Conservation (phyloP, 1,140 invertebrate species). For the Chironomus tepperi region DNA sequence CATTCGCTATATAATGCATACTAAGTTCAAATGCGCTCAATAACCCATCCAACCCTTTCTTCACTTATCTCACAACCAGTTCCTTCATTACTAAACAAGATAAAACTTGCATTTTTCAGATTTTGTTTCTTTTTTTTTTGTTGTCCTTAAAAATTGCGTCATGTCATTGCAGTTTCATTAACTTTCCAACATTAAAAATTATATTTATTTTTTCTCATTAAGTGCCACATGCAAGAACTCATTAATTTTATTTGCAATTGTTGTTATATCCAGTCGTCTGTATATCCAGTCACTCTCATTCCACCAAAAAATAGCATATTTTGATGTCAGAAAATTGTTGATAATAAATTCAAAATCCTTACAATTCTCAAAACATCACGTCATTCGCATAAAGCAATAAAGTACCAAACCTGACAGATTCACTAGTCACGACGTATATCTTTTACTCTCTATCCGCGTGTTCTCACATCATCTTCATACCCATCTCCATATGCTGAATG, state of each 20-base stretch:
- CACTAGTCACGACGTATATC: background rate
- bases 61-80: no score
- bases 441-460: background rate
- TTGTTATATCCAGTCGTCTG: background rate
- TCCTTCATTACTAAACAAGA: no score
- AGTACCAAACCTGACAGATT: slow-evolving; percentile 1
- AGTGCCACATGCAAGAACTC: slow-evolving; percentile 5
- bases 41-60: no score
- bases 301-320: background rate
- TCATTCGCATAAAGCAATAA: slow-evolving; percentile 13
- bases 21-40: no score
- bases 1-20: no score
- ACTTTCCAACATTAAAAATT: background rate
- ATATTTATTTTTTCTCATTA: background rate
- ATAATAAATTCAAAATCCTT: slow-evolving; percentile 15
- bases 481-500: background rate
- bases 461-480: background rate
- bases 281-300: background rate
- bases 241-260: background rate
- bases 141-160: background rate
- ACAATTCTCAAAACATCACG: slow-evolving; percentile 12
- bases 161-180: slow-evolving; percentile 13
- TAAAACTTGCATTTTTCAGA: background rate
- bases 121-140: background rate
- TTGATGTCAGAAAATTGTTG: background rate